These are phyloP conservation scores for Anagyrus pseudococci DNA, from an alignment of 2,888 invertebrate genomes.

Conservation along the genomic window DNA sequence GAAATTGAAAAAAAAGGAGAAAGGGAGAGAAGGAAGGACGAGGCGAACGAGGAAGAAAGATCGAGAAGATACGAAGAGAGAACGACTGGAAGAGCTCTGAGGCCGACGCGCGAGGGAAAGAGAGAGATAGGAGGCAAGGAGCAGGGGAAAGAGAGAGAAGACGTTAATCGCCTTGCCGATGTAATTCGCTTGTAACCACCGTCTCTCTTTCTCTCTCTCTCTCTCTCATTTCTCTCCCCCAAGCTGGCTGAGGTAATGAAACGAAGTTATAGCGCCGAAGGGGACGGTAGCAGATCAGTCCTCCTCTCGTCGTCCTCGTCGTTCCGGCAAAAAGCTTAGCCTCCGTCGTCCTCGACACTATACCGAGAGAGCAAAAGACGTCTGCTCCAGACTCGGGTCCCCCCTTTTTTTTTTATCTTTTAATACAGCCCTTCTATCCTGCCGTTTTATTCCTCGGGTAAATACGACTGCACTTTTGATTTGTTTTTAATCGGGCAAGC, in stretches of 20 bases:
- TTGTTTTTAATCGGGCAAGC: no score
- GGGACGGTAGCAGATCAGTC: conserved; percentile 39
- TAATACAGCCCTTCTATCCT: not conserved
- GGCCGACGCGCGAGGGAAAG: no score
- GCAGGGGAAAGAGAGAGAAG: conserved; percentile 18
- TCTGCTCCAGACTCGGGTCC: no score
- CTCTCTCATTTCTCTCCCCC: no score
- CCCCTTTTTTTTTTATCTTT: not conserved
- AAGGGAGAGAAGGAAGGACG: conserved; percentile 4
- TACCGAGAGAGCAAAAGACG: no score
- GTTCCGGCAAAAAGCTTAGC: conserved; percentile 3
- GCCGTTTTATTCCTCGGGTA: no score
- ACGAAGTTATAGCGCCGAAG: conserved; percentile 39
- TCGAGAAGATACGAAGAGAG: not conserved
- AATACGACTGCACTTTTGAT: no score
- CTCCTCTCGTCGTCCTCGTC: not conserved
- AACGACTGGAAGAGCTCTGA: no score
- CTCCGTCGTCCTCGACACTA: not conserved
- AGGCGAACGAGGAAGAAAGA: conserved; percentile 1
- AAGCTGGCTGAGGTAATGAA: conserved; percentile 40
- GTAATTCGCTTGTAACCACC: conserved; percentile 42
- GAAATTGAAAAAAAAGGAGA: conserved; percentile 14
- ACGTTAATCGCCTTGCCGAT: conserved; percentile 41
- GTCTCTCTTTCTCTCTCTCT: conserved; percentile 33
- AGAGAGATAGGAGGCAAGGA: not conserved